A percentile compares a stretch with the other conserved stretches of the same genome.
Evolutionary conservation across 2,888 invertebrate genomes (phyloP).

Genomic region (Saturnia japonica): DNA sequence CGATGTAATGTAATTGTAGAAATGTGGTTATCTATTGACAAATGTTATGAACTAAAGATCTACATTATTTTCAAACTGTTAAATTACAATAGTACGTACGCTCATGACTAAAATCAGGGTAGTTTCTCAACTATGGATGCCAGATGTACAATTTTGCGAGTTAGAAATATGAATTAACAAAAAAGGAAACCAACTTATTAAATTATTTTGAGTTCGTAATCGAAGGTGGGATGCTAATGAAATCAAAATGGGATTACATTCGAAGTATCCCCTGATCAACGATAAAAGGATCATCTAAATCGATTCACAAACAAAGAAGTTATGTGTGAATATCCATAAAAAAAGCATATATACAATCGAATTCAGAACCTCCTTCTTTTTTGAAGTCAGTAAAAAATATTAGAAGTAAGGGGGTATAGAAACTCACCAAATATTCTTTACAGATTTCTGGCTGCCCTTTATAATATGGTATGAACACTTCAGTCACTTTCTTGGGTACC

Average conservation of each 20-base stretch:
- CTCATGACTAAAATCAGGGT: background rate
- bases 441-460: conserved; percentile 33
- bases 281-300: too few relatives aligned
- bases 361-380: too few relatives aligned
- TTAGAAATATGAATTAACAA: too few relatives aligned
- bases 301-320: too few relatives aligned
- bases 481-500: conserved; percentile 19
- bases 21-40: background rate
- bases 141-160: background rate
- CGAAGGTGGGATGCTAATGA: too few relatives aligned
- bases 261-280: too few relatives aligned
- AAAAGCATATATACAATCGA: too few relatives aligned
- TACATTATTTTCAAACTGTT: background rate
- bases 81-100: background rate
- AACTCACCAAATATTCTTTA: conserved; percentile 51
- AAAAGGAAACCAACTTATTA: too few relatives aligned
- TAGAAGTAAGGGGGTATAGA: background rate
- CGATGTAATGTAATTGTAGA: background rate
- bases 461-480: conserved; percentile 43
- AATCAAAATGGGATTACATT: too few relatives aligned
- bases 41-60: background rate
- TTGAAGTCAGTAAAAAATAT: too few relatives aligned
- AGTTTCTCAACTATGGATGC: background rate
- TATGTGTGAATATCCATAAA: too few relatives aligned
- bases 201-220: too few relatives aligned